Percentiles rank a stretch among this genome's conserved stretches.
Evolutionary conservation across 2,888 invertebrate species (phyloP).

Genomic region (Tachina fera): DNA sequence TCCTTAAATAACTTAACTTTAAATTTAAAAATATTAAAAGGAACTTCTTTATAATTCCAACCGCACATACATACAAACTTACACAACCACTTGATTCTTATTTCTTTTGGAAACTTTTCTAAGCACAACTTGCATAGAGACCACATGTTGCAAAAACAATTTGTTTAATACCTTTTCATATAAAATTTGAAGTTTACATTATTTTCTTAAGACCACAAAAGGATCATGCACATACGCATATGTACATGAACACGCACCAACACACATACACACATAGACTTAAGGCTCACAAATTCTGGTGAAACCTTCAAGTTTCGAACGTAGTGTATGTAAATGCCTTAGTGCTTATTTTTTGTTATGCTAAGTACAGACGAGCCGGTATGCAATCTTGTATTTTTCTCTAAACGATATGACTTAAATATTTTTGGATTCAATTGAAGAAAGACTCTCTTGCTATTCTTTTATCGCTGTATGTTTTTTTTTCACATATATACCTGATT

Average conservation of each 20-base stretch:
- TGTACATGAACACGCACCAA: neutral
- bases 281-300: neutral
- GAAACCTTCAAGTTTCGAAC: conserved; percentile 21
- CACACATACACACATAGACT: neutral
- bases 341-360: conserved; percentile 20
- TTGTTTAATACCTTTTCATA: conserved; percentile 65
- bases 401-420: too few species aligned
- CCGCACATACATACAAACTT: conserved; percentile 28
- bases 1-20: too few species aligned
- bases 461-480: too few species aligned
- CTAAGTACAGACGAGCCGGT: neutral
- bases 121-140: conserved; percentile 51
- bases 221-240: neutral
- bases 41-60: conserved; percentile 12
- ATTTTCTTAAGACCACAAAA: conserved; percentile 63
- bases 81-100: conserved; percentile 3
- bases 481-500: too few species aligned
- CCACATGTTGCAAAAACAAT: conserved; percentile 70
- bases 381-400: too few species aligned
- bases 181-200: conserved; percentile 66
- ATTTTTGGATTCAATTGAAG: too few species aligned
- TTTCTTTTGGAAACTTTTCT: conserved; percentile 51
- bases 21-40: neutral
- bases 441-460: too few species aligned
- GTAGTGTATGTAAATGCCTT: conserved; percentile 10